phyloP scores from a whole-genome alignment of 2,888 invertebrate species.

The Panopea generosa region DNA sequence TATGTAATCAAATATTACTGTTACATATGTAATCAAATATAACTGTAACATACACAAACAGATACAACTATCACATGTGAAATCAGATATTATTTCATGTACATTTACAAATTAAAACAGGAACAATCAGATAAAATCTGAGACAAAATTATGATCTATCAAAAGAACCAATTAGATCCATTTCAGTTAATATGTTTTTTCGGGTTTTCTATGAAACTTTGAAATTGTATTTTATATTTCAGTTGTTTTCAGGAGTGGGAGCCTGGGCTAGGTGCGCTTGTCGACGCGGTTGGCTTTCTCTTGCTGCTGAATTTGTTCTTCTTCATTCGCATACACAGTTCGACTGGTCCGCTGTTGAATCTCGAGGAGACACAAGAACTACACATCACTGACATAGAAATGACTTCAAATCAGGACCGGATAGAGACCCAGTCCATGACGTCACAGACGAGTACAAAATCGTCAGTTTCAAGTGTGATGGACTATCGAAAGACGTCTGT shows the following conservation, averaged over 20 bases:
- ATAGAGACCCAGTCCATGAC: slow-evolving; percentile 70
- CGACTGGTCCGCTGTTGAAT: slow-evolving; percentile 90
- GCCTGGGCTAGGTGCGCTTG: slow-evolving; percentile 93
- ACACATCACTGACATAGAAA: slow-evolving; percentile 85
- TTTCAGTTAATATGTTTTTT: too few relatives aligned
- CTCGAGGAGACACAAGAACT: slow-evolving; percentile 87
- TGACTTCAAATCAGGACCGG: slow-evolving; percentile 74
- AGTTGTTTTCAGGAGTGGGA: slow-evolving; percentile 92
- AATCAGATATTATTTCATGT: too few relatives aligned
- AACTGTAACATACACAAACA: too few relatives aligned
- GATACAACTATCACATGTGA: too few relatives aligned
- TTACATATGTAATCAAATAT: too few relatives aligned
- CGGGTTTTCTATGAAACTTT: too few relatives aligned
- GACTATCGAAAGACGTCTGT: slow-evolving; percentile 94
- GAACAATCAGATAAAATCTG: too few relatives aligned
- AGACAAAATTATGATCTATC: too few relatives aligned
- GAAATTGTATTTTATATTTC: slow-evolving; percentile 60
- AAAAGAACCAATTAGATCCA: too few relatives aligned
- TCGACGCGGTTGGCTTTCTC: slow-evolving; percentile 92
- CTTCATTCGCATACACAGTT: slow-evolving; percentile 90
- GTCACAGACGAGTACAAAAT: slow-evolving; percentile 60
- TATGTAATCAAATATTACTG: too few relatives aligned
- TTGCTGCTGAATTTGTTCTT: slow-evolving; percentile 90
- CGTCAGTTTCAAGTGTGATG: slow-evolving; percentile 88
- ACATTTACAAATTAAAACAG: too few relatives aligned